phyloP scores from a whole-genome alignment of 2,113 vertebrate genomes.

The Meleagris gallopavo region DNA sequence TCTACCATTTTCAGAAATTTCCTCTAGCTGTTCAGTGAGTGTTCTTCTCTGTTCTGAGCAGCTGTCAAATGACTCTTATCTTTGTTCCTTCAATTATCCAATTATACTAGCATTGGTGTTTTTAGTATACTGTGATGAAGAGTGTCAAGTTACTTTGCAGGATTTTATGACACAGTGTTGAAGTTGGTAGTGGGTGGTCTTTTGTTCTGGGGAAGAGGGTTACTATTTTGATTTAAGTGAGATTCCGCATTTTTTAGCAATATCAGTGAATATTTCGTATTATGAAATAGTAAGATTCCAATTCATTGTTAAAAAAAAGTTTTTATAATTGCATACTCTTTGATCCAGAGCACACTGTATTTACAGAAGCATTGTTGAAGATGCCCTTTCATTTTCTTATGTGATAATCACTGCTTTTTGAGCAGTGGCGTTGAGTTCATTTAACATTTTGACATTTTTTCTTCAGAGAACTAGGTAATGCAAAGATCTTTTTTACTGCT shows the following conservation, averaged over 20 bases:
- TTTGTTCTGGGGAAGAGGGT: background rate
- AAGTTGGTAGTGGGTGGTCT: background rate
- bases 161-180: background rate
- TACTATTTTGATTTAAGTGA: background rate
- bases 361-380: background rate
- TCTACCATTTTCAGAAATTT: background rate
- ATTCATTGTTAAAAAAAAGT: background rate
- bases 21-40: background rate
- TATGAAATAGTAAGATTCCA: background rate
- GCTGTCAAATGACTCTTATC: background rate
- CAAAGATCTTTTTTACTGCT: background rate
- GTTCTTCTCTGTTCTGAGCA: background rate
- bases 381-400: background rate
- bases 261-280: background rate
- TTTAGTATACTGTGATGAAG: background rate
- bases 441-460: background rate
- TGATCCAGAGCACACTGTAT: background rate
- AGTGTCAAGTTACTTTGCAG: slow-evolving; percentile 2
- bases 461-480: background rate
- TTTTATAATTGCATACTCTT: background rate
- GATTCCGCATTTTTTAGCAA: background rate
- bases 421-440: background rate
- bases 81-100: slow-evolving; percentile 25
- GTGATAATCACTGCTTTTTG: background rate
- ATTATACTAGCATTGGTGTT: background rate